Evolutionary conservation across 2,797 vertebrate genomes (phyloP), one percentile per base, ranked within the genome.

Genomic region (Halcyon leucocephala): DNA sequence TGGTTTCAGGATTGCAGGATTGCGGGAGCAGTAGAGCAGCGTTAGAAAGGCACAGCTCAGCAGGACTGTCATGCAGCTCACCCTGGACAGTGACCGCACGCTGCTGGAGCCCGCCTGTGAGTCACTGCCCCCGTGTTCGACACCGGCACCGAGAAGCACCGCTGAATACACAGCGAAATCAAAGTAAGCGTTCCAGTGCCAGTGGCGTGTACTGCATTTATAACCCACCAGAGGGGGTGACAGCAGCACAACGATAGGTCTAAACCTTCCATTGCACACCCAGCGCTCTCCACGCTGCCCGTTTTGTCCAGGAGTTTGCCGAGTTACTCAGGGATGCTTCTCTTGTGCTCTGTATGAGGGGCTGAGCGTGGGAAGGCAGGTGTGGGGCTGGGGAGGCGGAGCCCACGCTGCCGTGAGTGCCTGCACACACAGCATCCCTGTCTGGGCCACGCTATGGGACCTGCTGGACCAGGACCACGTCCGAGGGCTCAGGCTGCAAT

Each of bases 151-250:
- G 37, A 39, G 3, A 37, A 1, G 3, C 66, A 14, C 12, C 1
- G 5, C 71, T 66, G 93, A 60, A 22, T 49, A 6, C 54, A 1
- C 72, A 6, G 82, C 42, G 3, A 31, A 21, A 61, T 41, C 89
- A 46, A 41, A 65, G 20, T 12, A 9, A 15, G 72, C 1, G 13
- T 64, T 33, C 4, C 44, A 74, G 69, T 52, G 89, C 82, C 89
- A 15, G 0, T 1, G 82, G 39, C 66, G 12, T 51, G 73, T 57
- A 82, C 77, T 93, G 31, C 94, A 39, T 69, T 37, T 4, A 0
- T 48, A 58, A 93, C 93, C 89, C 89, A 31, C 79, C 91, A 84
- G 73, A 78, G 96, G 87, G 92, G 95, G 69, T 88, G 94, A 60
- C 85, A 55, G 82, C 90, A 76, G 91, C 91, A 28, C 82, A 20